A percentile compares a stretch with the other conserved stretches of the same genome.
Conservation (phyloP, 2,888 invertebrate species). For the Sphaerophoria taeniata region DNA sequence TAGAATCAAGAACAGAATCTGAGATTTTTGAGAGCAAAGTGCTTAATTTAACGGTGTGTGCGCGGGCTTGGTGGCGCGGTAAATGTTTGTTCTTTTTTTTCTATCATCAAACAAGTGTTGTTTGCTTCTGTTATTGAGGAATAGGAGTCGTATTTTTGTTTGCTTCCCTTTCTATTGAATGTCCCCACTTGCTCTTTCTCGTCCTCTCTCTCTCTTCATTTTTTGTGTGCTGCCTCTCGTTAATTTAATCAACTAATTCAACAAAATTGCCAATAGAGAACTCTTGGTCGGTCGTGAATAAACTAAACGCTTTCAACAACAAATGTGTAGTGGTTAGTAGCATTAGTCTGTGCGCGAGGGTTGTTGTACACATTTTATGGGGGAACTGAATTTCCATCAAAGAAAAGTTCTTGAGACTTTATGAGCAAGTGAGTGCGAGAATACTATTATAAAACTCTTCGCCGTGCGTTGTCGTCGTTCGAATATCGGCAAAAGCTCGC, state of each 20-base stretch:
- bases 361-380: background rate
- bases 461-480: background rate
- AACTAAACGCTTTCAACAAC: background rate
- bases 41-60: background rate
- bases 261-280: slow-evolving; percentile 59
- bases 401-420: background rate
- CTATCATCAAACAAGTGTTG: slow-evolving; percentile 43
- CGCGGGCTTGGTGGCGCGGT: background rate
- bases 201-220: background rate
- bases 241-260: slow-evolving; percentile 70
- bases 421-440: slow-evolving; percentile 34
- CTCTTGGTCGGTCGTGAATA: background rate
- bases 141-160: slow-evolving; percentile 13
- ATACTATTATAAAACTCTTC: slow-evolving; percentile 22
- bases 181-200: background rate
- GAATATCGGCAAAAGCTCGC: slow-evolving; percentile 59
- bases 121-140: background rate
- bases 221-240: slow-evolving; percentile 40
- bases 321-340: background rate
- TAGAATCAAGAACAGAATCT: slow-evolving; percentile 26
- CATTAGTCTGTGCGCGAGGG: slow-evolving; percentile 25
- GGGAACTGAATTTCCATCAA: background rate
- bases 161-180: slow-evolving; percentile 5
- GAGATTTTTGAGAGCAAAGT: slow-evolving; percentile 20
- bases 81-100: slow-evolving; percentile 35